phyloP scores from a whole-genome alignment of 1,140 invertebrate species.

The Microvelia longipes region DNA sequence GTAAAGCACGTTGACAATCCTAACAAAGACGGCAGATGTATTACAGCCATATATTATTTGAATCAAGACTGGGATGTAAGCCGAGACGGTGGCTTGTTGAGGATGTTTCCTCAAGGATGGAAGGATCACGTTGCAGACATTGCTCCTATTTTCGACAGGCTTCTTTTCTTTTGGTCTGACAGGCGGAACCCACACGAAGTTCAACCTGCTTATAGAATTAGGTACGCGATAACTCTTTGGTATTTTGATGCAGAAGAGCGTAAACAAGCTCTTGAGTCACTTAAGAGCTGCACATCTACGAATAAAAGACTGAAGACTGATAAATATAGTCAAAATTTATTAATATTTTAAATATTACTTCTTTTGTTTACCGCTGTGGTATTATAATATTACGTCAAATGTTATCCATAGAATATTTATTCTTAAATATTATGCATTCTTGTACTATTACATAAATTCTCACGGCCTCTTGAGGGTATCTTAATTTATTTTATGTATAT shows the following conservation, averaged over 20 bases:
- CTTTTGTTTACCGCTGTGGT: too few species aligned
- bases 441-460: too few species aligned
- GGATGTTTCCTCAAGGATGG: constrained; percentile 80
- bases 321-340: background rate
- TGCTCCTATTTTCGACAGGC: constrained; percentile 79
- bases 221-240: constrained; percentile 73
- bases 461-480: too few species aligned
- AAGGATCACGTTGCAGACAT: constrained; percentile 74
- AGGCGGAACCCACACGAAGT: constrained; percentile 92
- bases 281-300: background rate
- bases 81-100: constrained; percentile 49
- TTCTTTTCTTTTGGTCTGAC: constrained; percentile 96
- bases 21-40: constrained; percentile 83
- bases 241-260: constrained; percentile 75
- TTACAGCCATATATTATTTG: constrained; percentile 89
- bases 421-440: too few species aligned
- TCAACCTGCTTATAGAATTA: constrained; percentile 66
- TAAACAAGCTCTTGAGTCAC: background rate
- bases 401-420: too few species aligned
- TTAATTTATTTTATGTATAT: too few species aligned
- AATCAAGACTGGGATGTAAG: background rate
- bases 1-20: constrained; percentile 96
- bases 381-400: too few species aligned
- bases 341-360: too few species aligned
- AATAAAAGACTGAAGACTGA: background rate